Percentiles rank a stretch among this genome's conserved stretches.
Conservation (phyloP, 1,140 invertebrate species). For the Drosophila bocqueti region DNA sequence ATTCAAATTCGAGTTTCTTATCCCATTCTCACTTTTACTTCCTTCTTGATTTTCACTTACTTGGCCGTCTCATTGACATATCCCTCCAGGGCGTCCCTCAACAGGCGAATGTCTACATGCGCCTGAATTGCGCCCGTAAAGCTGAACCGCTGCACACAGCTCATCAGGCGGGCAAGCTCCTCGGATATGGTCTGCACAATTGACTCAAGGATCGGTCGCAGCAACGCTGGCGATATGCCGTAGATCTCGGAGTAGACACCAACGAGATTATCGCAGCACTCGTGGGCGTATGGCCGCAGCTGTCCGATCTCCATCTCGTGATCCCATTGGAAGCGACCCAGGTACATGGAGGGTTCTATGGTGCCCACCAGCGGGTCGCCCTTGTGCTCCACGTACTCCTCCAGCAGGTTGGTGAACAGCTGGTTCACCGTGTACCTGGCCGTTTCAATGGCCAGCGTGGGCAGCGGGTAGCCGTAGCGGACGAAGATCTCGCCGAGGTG, state of each 20-base stretch:
- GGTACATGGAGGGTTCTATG: slow-evolving; percentile 98
- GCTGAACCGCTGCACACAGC: slow-evolving; percentile 87
- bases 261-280: slow-evolving; percentile 96
- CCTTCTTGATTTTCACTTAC: no score
- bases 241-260: slow-evolving; percentile 96
- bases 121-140: slow-evolving; percentile 82
- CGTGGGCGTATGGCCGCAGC: slow-evolving; percentile 95
- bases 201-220: slow-evolving; percentile 91
- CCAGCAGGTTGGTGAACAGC: slow-evolving; percentile 90
- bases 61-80: slow-evolving; percentile 84
- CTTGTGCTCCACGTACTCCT: slow-evolving; percentile 96
- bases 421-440: slow-evolving; percentile 87
- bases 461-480: slow-evolving; percentile 90
- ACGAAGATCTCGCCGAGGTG: slow-evolving; percentile 88
- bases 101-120: slow-evolving; percentile 76
- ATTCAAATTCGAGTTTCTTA: not conserved
- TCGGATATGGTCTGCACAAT: slow-evolving; percentile 96
- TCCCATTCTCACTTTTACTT: not conserved
- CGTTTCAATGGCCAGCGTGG: slow-evolving; percentile 87
- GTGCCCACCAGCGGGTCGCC: slow-evolving; percentile 96
- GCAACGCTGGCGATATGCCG: slow-evolving; percentile 90
- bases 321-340: slow-evolving; percentile 94
- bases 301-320: slow-evolving; percentile 89
- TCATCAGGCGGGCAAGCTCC: slow-evolving; percentile 94
- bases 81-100: slow-evolving; percentile 73